Percentiles rank a stretch among this genome's conserved stretches.
Conservation (phyloP, 2,113 vertebrate species). For the Phyllostomus discolor region DNA sequence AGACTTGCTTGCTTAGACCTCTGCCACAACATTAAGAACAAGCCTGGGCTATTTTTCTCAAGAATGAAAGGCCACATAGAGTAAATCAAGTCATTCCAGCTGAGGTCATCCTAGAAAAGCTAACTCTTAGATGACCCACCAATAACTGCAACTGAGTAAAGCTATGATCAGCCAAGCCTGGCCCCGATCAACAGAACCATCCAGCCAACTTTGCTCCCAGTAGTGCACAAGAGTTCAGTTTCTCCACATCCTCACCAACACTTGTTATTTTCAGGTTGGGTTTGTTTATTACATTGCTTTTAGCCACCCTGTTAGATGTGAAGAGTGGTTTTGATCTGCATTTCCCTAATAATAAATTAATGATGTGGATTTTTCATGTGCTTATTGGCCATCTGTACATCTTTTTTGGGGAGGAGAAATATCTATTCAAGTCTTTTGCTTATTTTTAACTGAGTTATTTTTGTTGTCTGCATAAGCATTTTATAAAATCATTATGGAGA, state of each 20-base stretch:
- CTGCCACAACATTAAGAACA: not conserved
- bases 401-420: not conserved
- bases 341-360: slow-evolving; percentile 19
- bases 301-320: not conserved
- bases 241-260: not conserved
- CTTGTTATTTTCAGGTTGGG: not conserved
- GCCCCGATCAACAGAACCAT: not conserved
- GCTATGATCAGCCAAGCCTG: not conserved
- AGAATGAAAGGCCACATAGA: not conserved
- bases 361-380: not conserved
- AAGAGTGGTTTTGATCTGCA: not conserved
- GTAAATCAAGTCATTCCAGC: not conserved
- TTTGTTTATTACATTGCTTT: not conserved
- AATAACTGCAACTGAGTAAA: not conserved
- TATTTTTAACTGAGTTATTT: not conserved
- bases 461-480: not conserved
- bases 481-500: not conserved
- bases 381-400: not conserved
- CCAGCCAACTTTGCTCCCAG: not conserved
- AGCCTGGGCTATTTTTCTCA: not conserved
- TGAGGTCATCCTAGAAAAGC: not conserved
- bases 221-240: not conserved
- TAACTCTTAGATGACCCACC: not conserved
- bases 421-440: not conserved
- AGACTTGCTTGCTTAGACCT: not conserved